Base-by-base conservation (phyloP, 2,797 vertebrate species). In the Glyptemys insculpta region DNA sequence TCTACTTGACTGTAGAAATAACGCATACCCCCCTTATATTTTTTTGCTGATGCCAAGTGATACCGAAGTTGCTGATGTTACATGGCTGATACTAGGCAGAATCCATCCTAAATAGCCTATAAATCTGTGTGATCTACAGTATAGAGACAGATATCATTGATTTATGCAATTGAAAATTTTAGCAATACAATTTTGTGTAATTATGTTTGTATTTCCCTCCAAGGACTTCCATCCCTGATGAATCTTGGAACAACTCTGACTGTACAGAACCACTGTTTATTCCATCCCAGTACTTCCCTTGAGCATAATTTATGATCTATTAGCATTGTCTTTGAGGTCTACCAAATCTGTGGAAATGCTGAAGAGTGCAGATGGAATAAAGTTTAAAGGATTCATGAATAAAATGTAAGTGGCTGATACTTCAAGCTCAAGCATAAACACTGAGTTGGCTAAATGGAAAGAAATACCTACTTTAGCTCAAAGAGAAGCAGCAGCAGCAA, bases 1-100 rank as follows among this genome's bases (percentile, higher is more conserved):
- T 97, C 92, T 94, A 97, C 96, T 97, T 88, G 93, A 95, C 97
- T 97, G 93, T 97, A 96, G 97, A 97, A 97, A 94, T 96, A 97
- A 96, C 89, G 92, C 25, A 54, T 37, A 93, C 37, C 2, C 37
- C 50, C 14, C 86, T 92, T 85, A 93, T 86, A 82, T 92, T 89
- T 93, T 98, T 97, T 90, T 98, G 93, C 96, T 98, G 98, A 98
- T 97, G 96, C 79, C 59, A 76, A 57, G 88, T 95, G 94, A 94
- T 96, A 88, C 80, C 91, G 93, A 98, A 98, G 85, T 87, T 97
- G 97, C 97, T 98, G 98, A 97, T 54, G 7, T 79, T 95, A 94
- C 19, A 37, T 3, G 49, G 89, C 88, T 90, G 85, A 91, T 91
- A 93, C 88, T 80, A 96, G 79, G 91, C 95, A 96, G 97, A 95